Base-by-base conservation (phyloP, 1,140 invertebrate species). In the Trichonephila inaurata region DNA sequence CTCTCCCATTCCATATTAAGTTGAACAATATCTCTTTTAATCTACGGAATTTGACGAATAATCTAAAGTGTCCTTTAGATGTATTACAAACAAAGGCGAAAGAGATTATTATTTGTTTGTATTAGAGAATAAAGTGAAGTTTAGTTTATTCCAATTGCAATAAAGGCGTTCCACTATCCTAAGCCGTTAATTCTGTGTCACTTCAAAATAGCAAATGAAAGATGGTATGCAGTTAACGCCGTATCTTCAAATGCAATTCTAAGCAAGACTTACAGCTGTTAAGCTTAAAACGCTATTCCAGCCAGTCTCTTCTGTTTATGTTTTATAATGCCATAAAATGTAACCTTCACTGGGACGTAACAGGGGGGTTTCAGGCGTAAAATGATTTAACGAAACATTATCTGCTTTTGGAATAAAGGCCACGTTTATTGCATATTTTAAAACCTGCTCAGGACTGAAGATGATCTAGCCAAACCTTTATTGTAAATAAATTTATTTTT, bases 401-500 rank as follows among this genome's bases (percentile, higher is more conserved):
- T 77, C 72, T 77, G 28, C 72, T 40, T 77, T 18, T 40, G 72
- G 72, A 77, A 77, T 40, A 77, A 18, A 5, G 33, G 14, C 72
- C 4, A 77, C 28, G 33, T 77, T 77, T 77, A 77, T 77, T 77
- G 33, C 28, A 12, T 33, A 19, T 77, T 77, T 77, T 77, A 77
- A 40, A 16, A 28, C 28, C 28, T 77, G 18, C 16, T 33, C 33
- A 28, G 6, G 28, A 77, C 72, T 77, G 33, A 77, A 77, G 72
- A 77, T 77, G 72, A 77, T 77, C 72, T 77, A 40, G 72, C 72
- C 33, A 77, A 77, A 33, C 72, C 28, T 77, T 77, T 77, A 77
- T 77, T 77, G 72, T 77, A 77, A 77, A 77, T 77, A 77, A 77
- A 77, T 77, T 77, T 77, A 77, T 77, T 77, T 77, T 24, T 40